phyloP scores from a whole-genome alignment of 2,797 vertebrate species.

The Tokudaia muenninki region DNA sequence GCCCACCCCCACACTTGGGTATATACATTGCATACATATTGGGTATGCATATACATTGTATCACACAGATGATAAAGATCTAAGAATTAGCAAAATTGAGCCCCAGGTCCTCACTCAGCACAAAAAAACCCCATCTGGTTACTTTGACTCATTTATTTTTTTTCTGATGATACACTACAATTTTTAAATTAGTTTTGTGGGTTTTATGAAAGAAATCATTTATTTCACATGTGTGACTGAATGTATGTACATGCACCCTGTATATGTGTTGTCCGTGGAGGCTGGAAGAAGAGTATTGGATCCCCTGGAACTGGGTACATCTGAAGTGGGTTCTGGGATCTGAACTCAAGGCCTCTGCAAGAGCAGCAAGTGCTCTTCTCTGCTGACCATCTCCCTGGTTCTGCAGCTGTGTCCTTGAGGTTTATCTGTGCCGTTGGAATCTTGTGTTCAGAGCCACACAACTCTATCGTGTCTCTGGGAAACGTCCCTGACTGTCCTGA shows the following conservation, averaged over 20 bases:
- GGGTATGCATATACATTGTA: no score
- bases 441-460: fast-evolving
- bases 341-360: neutral
- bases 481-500: no score
- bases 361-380: neutral
- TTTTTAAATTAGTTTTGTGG: neutral
- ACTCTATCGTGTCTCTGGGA: neutral
- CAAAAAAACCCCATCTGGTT: neutral
- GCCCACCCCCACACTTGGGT: neutral
- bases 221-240: neutral
- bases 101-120: neutral
- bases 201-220: neutral
- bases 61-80: neutral
- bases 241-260: no score
- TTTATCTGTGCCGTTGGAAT: neutral
- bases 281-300: neutral
- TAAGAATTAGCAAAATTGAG: neutral
- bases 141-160: neutral
- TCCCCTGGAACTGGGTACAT: neutral
- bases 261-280: neutral
- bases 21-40: no score
- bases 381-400: neutral
- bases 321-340: neutral
- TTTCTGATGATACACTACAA: neutral
- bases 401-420: fast-evolving